phyloP scores from a whole-genome alignment of 2,797 vertebrate species.

The Typhlichthys eigenmanni region DNA sequence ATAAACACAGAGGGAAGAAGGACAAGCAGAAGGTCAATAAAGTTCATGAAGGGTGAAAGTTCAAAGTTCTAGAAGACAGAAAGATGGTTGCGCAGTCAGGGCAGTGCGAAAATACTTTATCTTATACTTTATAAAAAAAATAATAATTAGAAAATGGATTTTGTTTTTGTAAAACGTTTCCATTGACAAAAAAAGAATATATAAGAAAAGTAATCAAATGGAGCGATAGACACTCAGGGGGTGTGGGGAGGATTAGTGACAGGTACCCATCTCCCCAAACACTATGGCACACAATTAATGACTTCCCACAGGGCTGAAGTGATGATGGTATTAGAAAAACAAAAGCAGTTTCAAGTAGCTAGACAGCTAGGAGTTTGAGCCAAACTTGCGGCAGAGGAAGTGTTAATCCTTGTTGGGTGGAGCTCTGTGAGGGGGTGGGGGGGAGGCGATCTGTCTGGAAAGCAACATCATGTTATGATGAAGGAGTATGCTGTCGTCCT shows the following conservation, averaged over 20 bases:
- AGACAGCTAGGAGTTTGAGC: slow-evolving; percentile 62
- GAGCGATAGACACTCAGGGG: slow-evolving; percentile 67
- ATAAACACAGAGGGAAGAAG: slow-evolving; percentile 82
- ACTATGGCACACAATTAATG: slow-evolving; percentile 86
- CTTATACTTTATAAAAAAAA: no score
- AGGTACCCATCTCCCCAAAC: slow-evolving; percentile 75
- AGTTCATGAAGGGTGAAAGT: slow-evolving; percentile 85
- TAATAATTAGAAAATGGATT: slow-evolving; percentile 78
- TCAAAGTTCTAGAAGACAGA: slow-evolving; percentile 87
- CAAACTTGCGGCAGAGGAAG: slow-evolving; percentile 57
- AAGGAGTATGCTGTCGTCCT: slow-evolving; percentile 85
- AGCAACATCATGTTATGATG: slow-evolving; percentile 84
- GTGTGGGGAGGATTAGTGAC: slow-evolving; percentile 73
- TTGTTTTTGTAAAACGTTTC: slow-evolving; percentile 74
- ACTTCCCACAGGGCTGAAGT: slow-evolving; percentile 83
- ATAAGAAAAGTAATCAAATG: slow-evolving; percentile 65
- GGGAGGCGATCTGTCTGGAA: background rate
- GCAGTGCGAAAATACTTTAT: slow-evolving; percentile 69
- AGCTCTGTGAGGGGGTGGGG: slow-evolving; percentile 58
- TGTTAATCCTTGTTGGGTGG: slow-evolving; percentile 82
- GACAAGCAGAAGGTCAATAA: slow-evolving; percentile 80
- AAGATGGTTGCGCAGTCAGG: slow-evolving; percentile 81
- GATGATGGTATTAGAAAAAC: slow-evolving; percentile 85
- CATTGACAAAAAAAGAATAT: slow-evolving; percentile 70
- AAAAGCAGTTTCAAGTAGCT: slow-evolving; percentile 73